A percentile compares a stretch with the other conserved stretches of the same genome.
phyloP scores from a whole-genome alignment of 2,797 vertebrate genomes.

The Enteromius treurensis region DNA sequence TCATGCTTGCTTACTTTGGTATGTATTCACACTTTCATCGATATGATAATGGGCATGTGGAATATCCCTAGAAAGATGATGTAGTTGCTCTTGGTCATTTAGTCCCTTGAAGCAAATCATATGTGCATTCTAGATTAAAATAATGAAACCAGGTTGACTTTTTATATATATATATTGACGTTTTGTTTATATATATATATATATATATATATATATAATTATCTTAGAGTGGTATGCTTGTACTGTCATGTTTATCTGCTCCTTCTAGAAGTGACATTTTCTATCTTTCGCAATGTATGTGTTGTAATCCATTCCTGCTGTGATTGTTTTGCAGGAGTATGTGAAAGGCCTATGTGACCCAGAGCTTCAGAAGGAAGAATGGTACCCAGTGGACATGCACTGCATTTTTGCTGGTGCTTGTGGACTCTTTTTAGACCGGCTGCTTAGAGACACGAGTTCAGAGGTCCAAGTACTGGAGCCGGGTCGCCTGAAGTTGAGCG shows the following conservation, averaged over 20 bases:
- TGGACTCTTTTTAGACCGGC: conserved; percentile 88
- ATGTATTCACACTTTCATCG: neutral
- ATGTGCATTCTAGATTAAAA: neutral
- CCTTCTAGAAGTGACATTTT: neutral
- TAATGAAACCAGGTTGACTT: neutral
- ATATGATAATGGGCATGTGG: neutral
- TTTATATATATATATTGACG: too few species aligned
- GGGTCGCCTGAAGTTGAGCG: conserved; percentile 84
- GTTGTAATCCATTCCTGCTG: conserved; percentile 7
- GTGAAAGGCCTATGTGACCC: conserved; percentile 95
- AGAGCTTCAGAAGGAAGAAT: conserved; percentile 88
- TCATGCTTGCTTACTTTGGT: neutral
- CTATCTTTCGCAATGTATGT: conserved; percentile 1
- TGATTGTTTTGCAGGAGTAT: conserved; percentile 83
- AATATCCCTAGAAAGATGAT: neutral
- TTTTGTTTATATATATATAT: too few species aligned
- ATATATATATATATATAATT: too few species aligned
- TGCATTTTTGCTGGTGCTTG: conserved; percentile 92
- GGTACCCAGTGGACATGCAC: conserved; percentile 95
- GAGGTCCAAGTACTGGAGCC: conserved; percentile 87
- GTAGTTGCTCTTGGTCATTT: conserved; percentile 13
- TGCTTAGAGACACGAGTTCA: conserved; percentile 91
- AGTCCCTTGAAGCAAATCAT: neutral
- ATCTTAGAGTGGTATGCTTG: neutral
- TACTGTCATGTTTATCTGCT: neutral